A percentile compares a stretch with the other conserved stretches of the same genome.
Conservation (phyloP, 2,113 vertebrate genomes). For the Pandion haliaetus region DNA sequence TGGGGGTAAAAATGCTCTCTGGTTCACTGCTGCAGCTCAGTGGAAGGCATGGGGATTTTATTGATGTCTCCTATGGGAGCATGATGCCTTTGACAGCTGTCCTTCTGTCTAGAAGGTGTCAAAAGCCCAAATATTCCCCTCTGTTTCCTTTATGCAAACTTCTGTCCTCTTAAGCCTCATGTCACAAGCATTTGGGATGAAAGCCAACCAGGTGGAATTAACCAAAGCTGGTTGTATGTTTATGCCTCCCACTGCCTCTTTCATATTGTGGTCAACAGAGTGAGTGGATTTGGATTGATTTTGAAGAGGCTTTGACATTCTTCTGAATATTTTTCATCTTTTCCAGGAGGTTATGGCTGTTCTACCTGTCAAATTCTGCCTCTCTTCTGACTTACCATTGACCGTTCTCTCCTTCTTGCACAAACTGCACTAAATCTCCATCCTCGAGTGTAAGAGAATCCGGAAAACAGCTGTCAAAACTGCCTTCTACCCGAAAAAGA, state of each 20-base stretch:
- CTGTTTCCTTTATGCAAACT: not conserved
- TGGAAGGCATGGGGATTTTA: not conserved
- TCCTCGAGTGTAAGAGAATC: conserved; percentile 73
- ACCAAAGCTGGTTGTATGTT: not conserved
- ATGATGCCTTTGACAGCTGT: not conserved
- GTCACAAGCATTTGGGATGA: not conserved
- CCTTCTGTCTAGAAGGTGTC: not conserved
- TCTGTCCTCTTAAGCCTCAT: not conserved
- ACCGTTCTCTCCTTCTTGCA: conserved; percentile 81
- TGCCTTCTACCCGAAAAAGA: conserved; percentile 82
- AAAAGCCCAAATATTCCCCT: not conserved
- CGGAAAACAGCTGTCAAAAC: conserved; percentile 71
- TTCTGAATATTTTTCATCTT: not conserved
- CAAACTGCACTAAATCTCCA: conserved; percentile 79
- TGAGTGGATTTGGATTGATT: not conserved
- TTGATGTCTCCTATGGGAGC: not conserved
- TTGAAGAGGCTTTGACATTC: not conserved
- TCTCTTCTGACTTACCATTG: conserved; percentile 81
- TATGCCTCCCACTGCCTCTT: not conserved
- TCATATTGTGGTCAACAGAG: not conserved
- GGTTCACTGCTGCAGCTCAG: not conserved
- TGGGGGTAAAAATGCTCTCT: not conserved
- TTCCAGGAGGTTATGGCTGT: not conserved
- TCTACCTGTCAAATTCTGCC: not conserved
- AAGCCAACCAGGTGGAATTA: not conserved